Percentiles rank a stretch among this genome's conserved stretches.
phyloP scores from a whole-genome alignment of 2,797 vertebrate species.

The Crocidura indochinensis region DNA sequence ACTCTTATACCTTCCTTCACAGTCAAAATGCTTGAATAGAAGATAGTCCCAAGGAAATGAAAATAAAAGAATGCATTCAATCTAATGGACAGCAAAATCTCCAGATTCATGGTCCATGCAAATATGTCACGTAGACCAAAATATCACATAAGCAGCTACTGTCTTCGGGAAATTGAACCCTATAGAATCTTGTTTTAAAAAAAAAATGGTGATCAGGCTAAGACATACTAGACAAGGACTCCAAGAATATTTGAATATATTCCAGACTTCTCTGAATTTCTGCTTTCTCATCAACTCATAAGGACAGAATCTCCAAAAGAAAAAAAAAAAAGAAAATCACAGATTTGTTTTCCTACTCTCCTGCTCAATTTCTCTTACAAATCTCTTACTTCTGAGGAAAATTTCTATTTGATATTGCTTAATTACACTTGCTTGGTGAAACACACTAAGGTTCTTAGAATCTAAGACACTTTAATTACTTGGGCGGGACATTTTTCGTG shows the following conservation, averaged over 20 bases:
- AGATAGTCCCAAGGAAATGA: too few relatives aligned
- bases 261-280: neutral
- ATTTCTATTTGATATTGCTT: neutral
- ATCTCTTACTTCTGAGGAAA: neutral
- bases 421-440: neutral
- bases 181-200: too few relatives aligned
- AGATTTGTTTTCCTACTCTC: too few relatives aligned
- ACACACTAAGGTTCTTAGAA: neutral
- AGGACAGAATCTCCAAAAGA: neutral
- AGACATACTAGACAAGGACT: neutral
- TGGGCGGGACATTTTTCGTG: neutral
- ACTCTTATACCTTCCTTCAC: neutral
- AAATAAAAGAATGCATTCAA: neutral
- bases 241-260: rapidly evolving
- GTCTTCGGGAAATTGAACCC: too few relatives aligned
- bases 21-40: neutral
- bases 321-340: too few relatives aligned
- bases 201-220: too few relatives aligned
- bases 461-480: neutral
- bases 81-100: neutral
- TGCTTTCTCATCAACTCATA: neutral
- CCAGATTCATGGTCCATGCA: rapidly evolving
- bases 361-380: neutral
- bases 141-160: rapidly evolving
- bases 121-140: neutral